These are phyloP conservation scores for Nannoperca australis DNA, from an alignment of 2,797 vertebrate species.

Conservation along the genomic window DNA sequence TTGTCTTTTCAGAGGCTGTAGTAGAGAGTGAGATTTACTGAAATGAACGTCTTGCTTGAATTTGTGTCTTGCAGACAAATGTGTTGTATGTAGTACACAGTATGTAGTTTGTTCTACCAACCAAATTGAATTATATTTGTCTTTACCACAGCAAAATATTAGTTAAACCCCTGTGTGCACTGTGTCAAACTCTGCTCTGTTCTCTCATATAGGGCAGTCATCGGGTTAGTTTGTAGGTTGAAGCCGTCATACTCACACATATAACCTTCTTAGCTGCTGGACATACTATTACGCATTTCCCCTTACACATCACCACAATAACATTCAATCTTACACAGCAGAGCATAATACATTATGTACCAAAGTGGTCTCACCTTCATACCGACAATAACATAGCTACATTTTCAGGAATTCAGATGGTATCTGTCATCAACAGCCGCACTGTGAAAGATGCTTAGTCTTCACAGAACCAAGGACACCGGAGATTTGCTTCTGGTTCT, in stretches of 20 bases:
- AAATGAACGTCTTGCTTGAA: conserved; percentile 46
- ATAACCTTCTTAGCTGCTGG: neutral
- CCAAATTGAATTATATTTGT: conserved; percentile 28
- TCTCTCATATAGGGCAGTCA: neutral
- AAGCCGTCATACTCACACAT: conserved; percentile 7
- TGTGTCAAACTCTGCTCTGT: conserved; percentile 10
- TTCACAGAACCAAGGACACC: conserved; percentile 37
- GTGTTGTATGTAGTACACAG: conserved; percentile 23
- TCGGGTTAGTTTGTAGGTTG: conserved; percentile 16
- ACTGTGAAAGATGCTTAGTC: conserved; percentile 14
- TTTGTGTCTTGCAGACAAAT: conserved; percentile 37
- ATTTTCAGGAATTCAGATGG: conserved; percentile 18
- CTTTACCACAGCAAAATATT: conserved; percentile 20
- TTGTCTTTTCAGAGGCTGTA: conserved; percentile 50
- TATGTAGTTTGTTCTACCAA: conserved; percentile 26
- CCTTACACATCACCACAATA: conserved; percentile 1
- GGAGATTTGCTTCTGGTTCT: conserved; percentile 40
- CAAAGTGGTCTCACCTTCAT: conserved; percentile 14
- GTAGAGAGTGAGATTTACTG: conserved; percentile 44
- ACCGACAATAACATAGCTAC: conserved; percentile 8
- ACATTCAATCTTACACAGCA: conserved; percentile 9
- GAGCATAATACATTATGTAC: neutral
- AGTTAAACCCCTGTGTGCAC: conserved; percentile 45
- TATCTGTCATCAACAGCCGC: conserved; percentile 21
- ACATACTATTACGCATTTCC: neutral